Base-by-base conservation (phyloP, 2,888 invertebrate genomes). In the Nebria salina region DNA sequence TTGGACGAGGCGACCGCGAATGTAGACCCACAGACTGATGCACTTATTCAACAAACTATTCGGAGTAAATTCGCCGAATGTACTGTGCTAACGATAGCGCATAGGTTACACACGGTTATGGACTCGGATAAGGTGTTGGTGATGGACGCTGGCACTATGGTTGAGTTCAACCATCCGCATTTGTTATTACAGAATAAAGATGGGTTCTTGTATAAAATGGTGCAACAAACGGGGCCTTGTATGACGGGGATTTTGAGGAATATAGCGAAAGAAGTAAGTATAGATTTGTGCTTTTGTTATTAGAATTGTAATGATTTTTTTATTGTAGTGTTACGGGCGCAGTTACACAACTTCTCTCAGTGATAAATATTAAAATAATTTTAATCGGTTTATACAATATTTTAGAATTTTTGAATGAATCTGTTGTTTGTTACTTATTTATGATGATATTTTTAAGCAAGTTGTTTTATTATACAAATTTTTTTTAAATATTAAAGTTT, bases 41-140 rank as follows among this genome's bases (percentile, higher is more conserved):
- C 91, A 2, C 87, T 95, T 11, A 96, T 96, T 83, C 96, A 96
- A 86, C 90, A 90, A 20, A 95, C 95, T 0, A 95, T 96, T 82
- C 90, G 95, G 83, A 90, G 90, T 76, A 95, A 95, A 86, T 96
- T 96, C 86, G 91, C 91, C 0, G 90, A 92, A 25, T 95, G 95
- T 87, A 95, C 95, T 0, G 95, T 96, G 65, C 91, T 96, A 42
- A 96, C 96, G 0, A 95, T 96, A 72, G 96, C 96, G 41, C 96
- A 96, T 88, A 91, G 96, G 70, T 91, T 97, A 5, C 93, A 96
- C 86, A 96, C 96, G 0, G 94, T 96, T 76, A 96, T 96, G 94
- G 96, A 96, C 88, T 95, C 94, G 0, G 95, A 96, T 89, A 92
- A 93, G 88, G 94, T 96, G 81, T 87, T 96, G 84, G 95, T 96